Evolutionary conservation across 2,888 invertebrate genomes (phyloP).

Genomic region (Protodeltote pygarga): DNA sequence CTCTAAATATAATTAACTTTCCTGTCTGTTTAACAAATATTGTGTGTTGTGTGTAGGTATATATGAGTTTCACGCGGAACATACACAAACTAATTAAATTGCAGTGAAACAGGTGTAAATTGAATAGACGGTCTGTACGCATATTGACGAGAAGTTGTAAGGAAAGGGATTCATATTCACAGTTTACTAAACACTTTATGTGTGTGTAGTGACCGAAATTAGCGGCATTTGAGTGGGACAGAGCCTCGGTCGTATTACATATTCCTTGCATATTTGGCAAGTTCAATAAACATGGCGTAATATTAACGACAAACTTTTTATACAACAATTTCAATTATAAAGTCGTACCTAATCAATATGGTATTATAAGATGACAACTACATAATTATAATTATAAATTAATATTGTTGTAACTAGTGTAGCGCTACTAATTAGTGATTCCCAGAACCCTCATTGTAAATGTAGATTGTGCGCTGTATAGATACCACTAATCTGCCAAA

Average conservation of each 20-base stretch:
- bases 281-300: no score
- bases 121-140: constrained; percentile 10
- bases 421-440: constrained; percentile 14
- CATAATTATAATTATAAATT: no score
- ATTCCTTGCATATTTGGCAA: no score
- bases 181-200: constrained; percentile 24
- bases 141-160: constrained; percentile 5
- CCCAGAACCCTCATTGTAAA: constrained; percentile 21
- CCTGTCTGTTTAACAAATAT: no score
- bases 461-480: constrained; percentile 32
- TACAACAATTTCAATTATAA: no score
- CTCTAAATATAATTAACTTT: no score
- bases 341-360: no score
- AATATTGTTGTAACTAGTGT: constrained; percentile 33
- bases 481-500: constrained; percentile 25
- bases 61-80: constrained; percentile 6
- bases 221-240: constrained; percentile 17
- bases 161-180: constrained; percentile 9
- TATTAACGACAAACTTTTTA: no score
- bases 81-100: constrained; percentile 24
- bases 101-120: constrained; percentile 17
- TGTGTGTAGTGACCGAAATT: constrained; percentile 12
- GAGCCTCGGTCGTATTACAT: no score
- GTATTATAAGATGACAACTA: no score
- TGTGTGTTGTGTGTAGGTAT: no score